These are phyloP conservation scores for Athene noctua DNA, from an alignment of 2,113 vertebrate genomes.

Conservation along the genomic window DNA sequence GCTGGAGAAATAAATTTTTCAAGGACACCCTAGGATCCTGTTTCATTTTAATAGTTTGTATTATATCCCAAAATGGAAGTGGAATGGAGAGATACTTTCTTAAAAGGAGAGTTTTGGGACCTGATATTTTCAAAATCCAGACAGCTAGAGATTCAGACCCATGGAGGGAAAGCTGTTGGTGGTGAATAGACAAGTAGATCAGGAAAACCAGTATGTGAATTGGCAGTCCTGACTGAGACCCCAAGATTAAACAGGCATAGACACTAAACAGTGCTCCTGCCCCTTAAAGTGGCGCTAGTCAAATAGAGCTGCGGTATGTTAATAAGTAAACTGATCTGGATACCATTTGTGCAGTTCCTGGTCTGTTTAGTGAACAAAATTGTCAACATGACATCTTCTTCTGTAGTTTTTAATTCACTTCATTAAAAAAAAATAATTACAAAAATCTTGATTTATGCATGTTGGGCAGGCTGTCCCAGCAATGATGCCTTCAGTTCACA, in stretches of 20 bases:
- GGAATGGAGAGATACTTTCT: neutral
- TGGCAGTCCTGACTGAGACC: neutral
- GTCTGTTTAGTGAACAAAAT: neutral
- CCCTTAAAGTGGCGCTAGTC: neutral
- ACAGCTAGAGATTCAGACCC: neutral
- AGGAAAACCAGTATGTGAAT: neutral
- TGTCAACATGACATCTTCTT: neutral
- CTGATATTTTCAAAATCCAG: neutral
- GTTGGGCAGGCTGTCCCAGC: neutral
- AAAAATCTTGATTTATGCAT: neutral
- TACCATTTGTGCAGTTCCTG: neutral
- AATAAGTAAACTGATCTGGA: conserved; percentile 3
- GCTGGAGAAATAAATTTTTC: neutral
- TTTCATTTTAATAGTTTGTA: neutral
- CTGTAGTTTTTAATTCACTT: neutral
- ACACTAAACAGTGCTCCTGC: neutral
- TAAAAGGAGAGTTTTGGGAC: neutral
- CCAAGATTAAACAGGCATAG: neutral
- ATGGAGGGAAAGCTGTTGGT: neutral
- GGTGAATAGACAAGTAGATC: conserved; percentile 15
- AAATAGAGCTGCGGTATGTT: neutral
- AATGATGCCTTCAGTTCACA: neutral
- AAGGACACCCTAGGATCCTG: neutral
- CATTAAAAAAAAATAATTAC: neutral
- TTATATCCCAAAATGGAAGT: neutral